Evolutionary conservation across 2,797 vertebrate species (phyloP), one percentile per base, ranked within the genome.

Genomic region (Ptychobarbus kaznakovi): DNA sequence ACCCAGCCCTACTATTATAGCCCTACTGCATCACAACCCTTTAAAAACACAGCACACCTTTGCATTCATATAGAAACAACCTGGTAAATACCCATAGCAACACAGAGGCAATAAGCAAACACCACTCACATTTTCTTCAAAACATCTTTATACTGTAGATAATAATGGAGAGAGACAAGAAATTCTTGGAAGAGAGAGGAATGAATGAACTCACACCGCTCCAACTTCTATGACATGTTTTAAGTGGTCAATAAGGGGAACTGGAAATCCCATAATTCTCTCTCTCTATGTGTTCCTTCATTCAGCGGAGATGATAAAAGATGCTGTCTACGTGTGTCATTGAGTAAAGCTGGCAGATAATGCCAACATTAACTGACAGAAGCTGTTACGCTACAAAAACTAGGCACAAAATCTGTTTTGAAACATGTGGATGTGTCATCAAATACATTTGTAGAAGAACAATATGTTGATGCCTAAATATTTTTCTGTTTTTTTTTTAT

Each of bases 211-310:
- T 44, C 8, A 20, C 16, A 72, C 0, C 40, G 22, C 1, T n/a
- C 40, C 11, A 44, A 72, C 69, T 46, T 25, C 42, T 46, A 73
- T 73, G 15, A 49, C 10, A 28, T 73, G 28, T 73, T 28, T 74
- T 3, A 25, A 74, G 68, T 68, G 90, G 90, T 85, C 86, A 22
- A n/a, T 76, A 56, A 56, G 11, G 10, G 32, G 18, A 11, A 15
- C 5, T n/a, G 49, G 10, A 38, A 76, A 76, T 32, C 35, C 8
- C 38, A 40, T n/a, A 86, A 63, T 28, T 61, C 56, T 69, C 42
- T 53, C 42, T 53, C 46, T 58, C 7, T 40, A 6, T 35, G 61
- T 56, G 68, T 70, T 42, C 9, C 68, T 42, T 40, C 75, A 80
- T 49, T 32, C 56, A 82, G 79, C 38, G 81, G 79, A 28, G 77